These are phyloP conservation scores for Eidolon helvum DNA, from an alignment of 2,113 vertebrate species.

Conservation along the genomic window DNA sequence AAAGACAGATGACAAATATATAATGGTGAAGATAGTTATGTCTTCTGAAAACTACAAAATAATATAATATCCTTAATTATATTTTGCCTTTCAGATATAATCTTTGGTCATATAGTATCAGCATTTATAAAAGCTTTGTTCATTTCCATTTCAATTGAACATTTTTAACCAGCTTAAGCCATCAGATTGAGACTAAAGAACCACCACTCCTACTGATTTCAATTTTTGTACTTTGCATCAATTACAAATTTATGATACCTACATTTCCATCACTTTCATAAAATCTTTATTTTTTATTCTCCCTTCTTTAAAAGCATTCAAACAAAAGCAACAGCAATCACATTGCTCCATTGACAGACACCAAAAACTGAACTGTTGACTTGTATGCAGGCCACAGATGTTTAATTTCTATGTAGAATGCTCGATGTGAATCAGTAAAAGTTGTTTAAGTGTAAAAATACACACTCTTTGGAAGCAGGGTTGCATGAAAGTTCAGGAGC, in stretches of 20 bases:
- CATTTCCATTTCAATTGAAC: background rate
- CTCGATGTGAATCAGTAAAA: background rate
- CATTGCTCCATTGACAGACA: background rate
- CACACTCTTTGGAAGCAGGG: background rate
- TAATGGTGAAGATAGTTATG: background rate
- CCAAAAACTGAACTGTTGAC: background rate
- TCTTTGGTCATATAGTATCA: background rate
- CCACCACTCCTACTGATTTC: background rate
- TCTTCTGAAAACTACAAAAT: background rate
- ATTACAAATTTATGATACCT: background rate
- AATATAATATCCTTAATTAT: background rate
- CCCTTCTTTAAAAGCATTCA: background rate
- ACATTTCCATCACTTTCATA: background rate
- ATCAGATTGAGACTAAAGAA: background rate
- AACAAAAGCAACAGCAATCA: background rate
- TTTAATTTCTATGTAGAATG: background rate
- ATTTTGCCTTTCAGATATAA: background rate
- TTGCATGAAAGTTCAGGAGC: background rate
- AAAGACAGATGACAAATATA: background rate
- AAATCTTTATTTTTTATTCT: background rate
- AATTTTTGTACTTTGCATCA: background rate
- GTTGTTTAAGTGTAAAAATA: background rate
- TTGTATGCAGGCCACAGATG: background rate
- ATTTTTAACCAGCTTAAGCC: background rate
- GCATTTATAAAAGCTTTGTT: background rate